Evolutionary conservation across 2,113 vertebrate genomes (phyloP).

Genomic region (Chamaea fasciata): DNA sequence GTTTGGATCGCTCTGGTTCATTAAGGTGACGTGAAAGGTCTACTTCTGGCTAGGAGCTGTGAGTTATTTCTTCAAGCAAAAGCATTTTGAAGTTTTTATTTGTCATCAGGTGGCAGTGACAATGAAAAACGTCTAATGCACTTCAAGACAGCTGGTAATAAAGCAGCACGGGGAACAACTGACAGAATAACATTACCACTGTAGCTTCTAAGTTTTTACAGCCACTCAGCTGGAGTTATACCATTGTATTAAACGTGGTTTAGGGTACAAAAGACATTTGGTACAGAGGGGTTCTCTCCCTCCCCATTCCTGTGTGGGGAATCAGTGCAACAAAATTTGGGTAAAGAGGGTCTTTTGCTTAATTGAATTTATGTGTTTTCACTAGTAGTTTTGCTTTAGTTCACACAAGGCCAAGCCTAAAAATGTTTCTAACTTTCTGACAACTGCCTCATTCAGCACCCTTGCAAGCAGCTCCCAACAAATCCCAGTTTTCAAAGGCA

Average conservation of each 20-base stretch:
- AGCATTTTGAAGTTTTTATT: conserved; percentile 45
- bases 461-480: conserved; percentile 42
- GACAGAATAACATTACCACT: conserved; percentile 13
- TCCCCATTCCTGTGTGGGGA: background rate
- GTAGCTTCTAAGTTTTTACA: conserved; percentile 41
- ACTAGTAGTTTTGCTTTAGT: conserved; percentile 41
- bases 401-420: conserved; percentile 53
- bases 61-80: background rate
- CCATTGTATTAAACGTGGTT: conserved; percentile 8
- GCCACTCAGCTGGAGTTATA: conserved; percentile 30
- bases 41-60: background rate
- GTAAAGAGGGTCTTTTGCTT: conserved; percentile 1
- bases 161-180: background rate
- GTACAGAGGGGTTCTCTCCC: background rate
- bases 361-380: conserved; percentile 12
- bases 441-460: conserved; percentile 28
- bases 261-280: conserved; percentile 19
- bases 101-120: conserved; percentile 16
- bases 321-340: background rate
- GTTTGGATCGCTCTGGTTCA: background rate
- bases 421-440: conserved; percentile 55
- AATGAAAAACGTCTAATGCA: background rate
- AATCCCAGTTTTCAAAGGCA: conserved; percentile 69
- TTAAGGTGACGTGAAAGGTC: conserved; percentile 21
- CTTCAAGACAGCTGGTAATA: conserved; percentile 49